A percentile compares a stretch with the other conserved stretches of the same genome.
Evolutionary conservation across 2,888 invertebrate genomes (phyloP).

Genomic region (Invenusta paracnida): DNA sequence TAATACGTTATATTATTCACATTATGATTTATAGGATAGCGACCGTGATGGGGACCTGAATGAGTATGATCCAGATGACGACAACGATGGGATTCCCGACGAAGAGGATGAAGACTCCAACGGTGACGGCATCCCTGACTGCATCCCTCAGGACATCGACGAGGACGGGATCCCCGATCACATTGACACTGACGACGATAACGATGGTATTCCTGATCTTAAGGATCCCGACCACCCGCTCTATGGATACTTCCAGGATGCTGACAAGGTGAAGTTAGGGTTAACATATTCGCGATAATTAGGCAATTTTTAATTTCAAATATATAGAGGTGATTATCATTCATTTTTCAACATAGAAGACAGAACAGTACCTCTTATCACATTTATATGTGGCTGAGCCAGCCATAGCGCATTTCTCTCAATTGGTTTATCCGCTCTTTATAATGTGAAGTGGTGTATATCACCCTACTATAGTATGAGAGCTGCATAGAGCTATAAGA

Average conservation of each 20-base stretch:
- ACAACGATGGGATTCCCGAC: slow-evolving; percentile 44
- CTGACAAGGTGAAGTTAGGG: slow-evolving; percentile 50
- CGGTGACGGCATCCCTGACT: slow-evolving; percentile 40
- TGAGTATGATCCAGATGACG: slow-evolving; percentile 44
- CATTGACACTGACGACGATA: slow-evolving; percentile 46
- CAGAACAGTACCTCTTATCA: too few relatives aligned
- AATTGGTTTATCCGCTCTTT: too few relatives aligned
- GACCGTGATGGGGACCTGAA: slow-evolving; percentile 50
- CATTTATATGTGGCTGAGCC: too few relatives aligned
- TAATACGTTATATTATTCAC: too few relatives aligned
- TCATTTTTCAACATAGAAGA: too few relatives aligned
- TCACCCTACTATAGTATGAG: too few relatives aligned
- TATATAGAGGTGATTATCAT: too few relatives aligned
- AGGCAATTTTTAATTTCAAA: too few relatives aligned
- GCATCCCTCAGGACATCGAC: slow-evolving; percentile 42
- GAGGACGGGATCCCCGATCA: slow-evolving; percentile 44
- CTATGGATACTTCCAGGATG: slow-evolving; percentile 40
- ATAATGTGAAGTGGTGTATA: too few relatives aligned
- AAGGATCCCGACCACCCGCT: slow-evolving; percentile 41
- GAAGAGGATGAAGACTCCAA: slow-evolving; percentile 39
- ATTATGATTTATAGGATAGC: slow-evolving; percentile 50
- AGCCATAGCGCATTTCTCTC: too few relatives aligned
- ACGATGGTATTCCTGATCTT: slow-evolving; percentile 45
- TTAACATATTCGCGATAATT: too few relatives aligned
- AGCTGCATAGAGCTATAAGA: too few relatives aligned